Base-by-base conservation (phyloP, 2,113 vertebrate genomes). In the Himantopus leucocephalus region DNA sequence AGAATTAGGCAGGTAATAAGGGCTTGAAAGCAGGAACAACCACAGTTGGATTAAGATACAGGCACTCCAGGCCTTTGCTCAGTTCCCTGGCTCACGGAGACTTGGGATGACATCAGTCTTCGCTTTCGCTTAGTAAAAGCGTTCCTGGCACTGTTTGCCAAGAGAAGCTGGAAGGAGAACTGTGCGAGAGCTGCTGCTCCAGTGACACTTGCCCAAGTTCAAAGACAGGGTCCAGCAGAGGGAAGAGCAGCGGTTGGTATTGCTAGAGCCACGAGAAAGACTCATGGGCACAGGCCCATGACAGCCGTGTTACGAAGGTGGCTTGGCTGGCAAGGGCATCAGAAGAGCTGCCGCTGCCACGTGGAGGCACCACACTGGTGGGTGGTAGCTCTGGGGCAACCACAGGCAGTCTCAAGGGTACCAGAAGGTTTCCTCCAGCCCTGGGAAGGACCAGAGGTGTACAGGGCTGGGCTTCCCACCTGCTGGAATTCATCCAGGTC, bases 261-360 rank as follows among this genome's bases (percentile, higher is more conserved):
- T 29, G 50, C 66, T 11, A 9, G 39, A 74, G 48, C 45, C 88
- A 43, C 39, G n/a, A 47, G 64, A 22, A 43, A 34, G n/a, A 9
- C 53, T 14, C 48, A 3, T 0, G 1, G 45, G 15, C 1, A 0
- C 41, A 32, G 14, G 32, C 7, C n/a, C 30, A 6, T 3, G 34
- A n/a, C 16, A 27, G 9, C 17, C 27, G 10, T 9, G 12, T 27
- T 32, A 8, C 0, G 0, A 10, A 30, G 43, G 74, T 34, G 39
- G 8, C 10, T 67, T 13, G 24, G 72, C 24, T 86, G 41, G 47
- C 17, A 19, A 10, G 32, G 43, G 35, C 60, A 30, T 4, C 48
- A 7, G 39, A 32, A 26, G 29, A 62, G 53, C 72, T 48, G n/a
- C 82, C 18, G 14, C 60, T 23, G 3, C 39, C 47, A 12, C 5